Evolutionary conservation across 2,888 invertebrate genomes (phyloP), one percentile per base, ranked within the genome.

Genomic region (Sussaba pulchella): DNA sequence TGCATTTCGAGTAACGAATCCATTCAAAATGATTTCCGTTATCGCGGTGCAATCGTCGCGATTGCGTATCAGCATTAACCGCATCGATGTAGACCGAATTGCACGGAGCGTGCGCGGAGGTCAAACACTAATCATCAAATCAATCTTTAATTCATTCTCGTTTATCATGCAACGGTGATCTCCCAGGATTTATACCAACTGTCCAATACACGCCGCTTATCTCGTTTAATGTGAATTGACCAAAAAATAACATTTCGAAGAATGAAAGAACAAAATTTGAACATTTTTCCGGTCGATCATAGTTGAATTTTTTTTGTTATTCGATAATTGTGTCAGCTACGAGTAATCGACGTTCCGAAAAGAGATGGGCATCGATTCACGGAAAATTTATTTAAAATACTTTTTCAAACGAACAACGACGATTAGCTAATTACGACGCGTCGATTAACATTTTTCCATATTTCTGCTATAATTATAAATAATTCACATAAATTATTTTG

Each of bases 131-230:
- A 19, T 17, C 17, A 59, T 31, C 19, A 17, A 36, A 59, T 59
- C 57, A 59, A 57, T 57, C 31, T 10, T 31, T 17, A 17, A 57
- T 57, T 31, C 31, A 57, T 14, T 57, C 31, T 57, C 8, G 17
- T 36, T 57, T n/a, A 21, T 24, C 19, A 52, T 24, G 24, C 52
- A 52, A 24, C 24, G 24, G 24, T 21, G n/a, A 54, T n/a, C 6
- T 14, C 26, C 26, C 24, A n/a, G 52, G 52, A n/a, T 14, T 54
- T 54, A 54, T 26, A 9, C 5, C 21, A 8, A 2, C 19, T 19
- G 47, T 21, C 21, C 52, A 21, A n/a, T 52, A 52, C 24, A 12
- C 26, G 6, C 24, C 52, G 4, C 39, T 4, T n/a, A 14, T n/a
- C 17, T 47, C 45, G 45, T 47, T 54, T 8, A 8, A 54, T n/a